Base-by-base conservation (phyloP, 2,888 invertebrate species). In the Caenorhabditis virilis region DNA sequence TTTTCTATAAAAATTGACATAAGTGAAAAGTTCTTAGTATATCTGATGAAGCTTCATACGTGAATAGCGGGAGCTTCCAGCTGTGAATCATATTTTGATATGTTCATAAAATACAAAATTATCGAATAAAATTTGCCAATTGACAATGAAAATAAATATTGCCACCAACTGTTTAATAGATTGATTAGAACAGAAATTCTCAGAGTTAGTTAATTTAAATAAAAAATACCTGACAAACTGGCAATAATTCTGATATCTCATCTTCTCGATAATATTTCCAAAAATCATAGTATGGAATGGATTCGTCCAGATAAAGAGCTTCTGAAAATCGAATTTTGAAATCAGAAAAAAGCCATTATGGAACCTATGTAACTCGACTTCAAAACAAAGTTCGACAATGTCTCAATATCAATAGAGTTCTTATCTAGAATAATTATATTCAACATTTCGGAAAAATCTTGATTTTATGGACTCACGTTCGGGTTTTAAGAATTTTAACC, bases 291-390 rank as follows among this genome's bases (percentile, higher is more conserved):
- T 49, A 35, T 2, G 42, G n/a, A 25, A 65, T 52, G 3, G 56
- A 56, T n/a, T 65, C 65, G n/a, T 65, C 65, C 0, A 65, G 45
- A 36, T 60, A 59, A 5, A 65, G 36, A 1, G 65, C 65, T 59
- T 65, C 65, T 60, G 54, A 36, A 59, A 22, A 16, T 27, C 27
- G 18, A 48, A 22, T 30, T 20, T 23, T 7, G 15, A 25, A 15
- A 9, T 25, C 16, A 23, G 18, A 18, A 15, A 45, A 27, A 23
- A 42, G 5, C 15, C 5, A 13, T 9, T 6, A 43, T 25, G 9
- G 11, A 16, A 48, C 48, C 48, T 9, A 48, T 48, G 15, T 30
- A 36, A 1, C 7, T 25, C 3, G 6, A 18, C 16, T 26, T 23
- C 13, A 48, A 22, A n/a, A 48, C 15, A 2, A 48, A 3, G 16